Base-by-base conservation (phyloP, 2,888 invertebrate genomes). In the Acanthococcus lagerstroemiae region DNA sequence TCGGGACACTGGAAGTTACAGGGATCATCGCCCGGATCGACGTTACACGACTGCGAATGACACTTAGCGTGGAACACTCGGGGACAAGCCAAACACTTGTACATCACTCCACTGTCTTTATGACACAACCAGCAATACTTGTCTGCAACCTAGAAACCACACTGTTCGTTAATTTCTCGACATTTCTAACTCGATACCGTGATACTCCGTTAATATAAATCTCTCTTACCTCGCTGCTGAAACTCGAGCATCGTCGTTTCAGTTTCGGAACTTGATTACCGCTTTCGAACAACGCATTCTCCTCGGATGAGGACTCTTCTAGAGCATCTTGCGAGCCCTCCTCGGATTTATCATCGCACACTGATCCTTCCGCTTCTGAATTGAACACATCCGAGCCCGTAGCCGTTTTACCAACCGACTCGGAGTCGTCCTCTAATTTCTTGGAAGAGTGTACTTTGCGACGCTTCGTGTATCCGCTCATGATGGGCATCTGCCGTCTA, bases 71-170 rank as follows among this genome's bases (percentile, higher is more conserved):
- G 95, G 78, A 83, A 95, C 1, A 88, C 84, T 25, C 95, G 80
- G 2, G 90, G 88, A 75, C 95, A 95, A 21, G 87, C 84, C 27
- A 87, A 86, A 75, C 95, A 95, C 6, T 80, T 78, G 72, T 83
- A 76, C 17, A 78, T 74, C n/a, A 74, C 73, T 21, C 77, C 76
- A 26, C 82, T 82, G 1, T 80, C 80, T 54, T 85, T 84, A 74
- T 94, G 92, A 73, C 95, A 95, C 69, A 88, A 80, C 94, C 95
- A 96, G 76, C 95, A 96, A 76, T 86, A 95, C 17, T 82, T 80
- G 76, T 93, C 92, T 74, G 81, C 69, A 76, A 80, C 70, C 65
- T 65, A 17, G 4, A 65, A 52, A n/a, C n/a, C n/a, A n/a, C n/a
- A n/a, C n/a, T n/a, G n/a, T n/a, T n/a, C n/a, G n/a, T n/a, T n/a